Evolutionary conservation across 2,888 invertebrate species (phyloP), one percentile per base, ranked within the genome.

Genomic region (Polyommatus icarus): DNA sequence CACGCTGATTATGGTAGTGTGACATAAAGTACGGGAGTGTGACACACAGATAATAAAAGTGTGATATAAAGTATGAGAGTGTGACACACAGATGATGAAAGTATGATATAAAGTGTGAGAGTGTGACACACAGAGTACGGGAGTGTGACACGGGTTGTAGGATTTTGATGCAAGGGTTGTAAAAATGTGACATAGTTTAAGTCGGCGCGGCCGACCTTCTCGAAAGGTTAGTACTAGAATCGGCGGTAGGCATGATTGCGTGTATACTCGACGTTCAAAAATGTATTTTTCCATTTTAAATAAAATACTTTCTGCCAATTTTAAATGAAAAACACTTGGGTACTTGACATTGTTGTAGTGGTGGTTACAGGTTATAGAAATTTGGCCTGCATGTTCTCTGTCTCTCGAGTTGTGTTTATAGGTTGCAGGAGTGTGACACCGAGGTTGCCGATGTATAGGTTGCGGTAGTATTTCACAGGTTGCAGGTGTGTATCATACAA

Each of bases 391-490:
- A 40, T 10, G 40, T 40, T 40, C 40, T 40, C 10, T 40, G 2
- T 40, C 10, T 40, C 40, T 8, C 10, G 10, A 10, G 40, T 40
- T 40, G 40, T 40, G 10, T 71, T 24, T 24, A 6, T 6, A 29
- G n/a, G 61, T 24, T 61, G 61, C 20, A 20, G 61, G 61, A 20
- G 20, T 12, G 12, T 24, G 61, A 24, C 61, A 20, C 24, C 3
- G 29, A 72, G 36, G 71, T 36, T n/a, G 40, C 40, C 8, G 36
- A 36, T n/a, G 71, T 18, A 18, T 61, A n/a, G 20, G 61, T 61
- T 61, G 20, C 20, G 24, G 61, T 20, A 18, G 36, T 71, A 32
- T 72, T 36, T n/a, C 71, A 72, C n/a, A 72, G 36, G 40, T 72
- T 36, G 40, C 72, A 10, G n/a, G 36, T 20, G 40, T 72, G 36